Evolutionary conservation across 2,888 invertebrate genomes (phyloP), one percentile per base, ranked within the genome.

Genomic region (Neria commutata): DNA sequence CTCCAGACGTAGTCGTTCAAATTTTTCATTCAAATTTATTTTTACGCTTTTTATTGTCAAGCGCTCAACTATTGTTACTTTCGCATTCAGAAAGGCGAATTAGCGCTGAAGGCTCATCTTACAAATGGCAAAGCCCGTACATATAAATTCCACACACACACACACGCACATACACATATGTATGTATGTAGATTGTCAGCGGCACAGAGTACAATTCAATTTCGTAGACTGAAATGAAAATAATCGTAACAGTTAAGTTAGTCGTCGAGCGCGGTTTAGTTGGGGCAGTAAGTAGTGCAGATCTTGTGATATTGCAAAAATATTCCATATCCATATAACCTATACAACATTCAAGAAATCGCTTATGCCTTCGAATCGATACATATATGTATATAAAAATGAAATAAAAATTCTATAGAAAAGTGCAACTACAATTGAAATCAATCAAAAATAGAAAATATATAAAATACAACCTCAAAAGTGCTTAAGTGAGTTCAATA

Each of bases 81-180:
- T 33, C 33, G 19, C 4, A 10, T 11, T 1, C 11, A 21, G 17
- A 16, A 33, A 17, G 33, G 62, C 62, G 70, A 67, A 73, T 72
- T 67, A 65, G 58, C 68, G 63, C 65, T 68, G 70, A 73, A 72
- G 69, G 70, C 68, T 74, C 69, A 68, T 65, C 67, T 69, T 69
- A 66, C 65, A 62, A 68, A 65, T 40, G 60, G 52, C 45, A 56
- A 26, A 26, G 16, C n/a, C n/a, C n/a, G n/a, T n/a, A n/a, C n/a
- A n/a, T n/a, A n/a, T n/a, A n/a, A n/a, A n/a, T n/a, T n/a, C n/a
- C n/a, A n/a, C n/a, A n/a, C n/a, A n/a, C n/a, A n/a, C n/a, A 8
- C n/a, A 37, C 14, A 14, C 37, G 37, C 37, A 37, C 6, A 42
- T 42, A 42, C n/a, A 14, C n/a, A n/a, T 37, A 37, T n/a, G 37